A percentile compares a stretch with the other conserved stretches of the same genome.
Evolutionary conservation across 2,113 vertebrate species (phyloP).

Genomic region (Furnarius figulus): DNA sequence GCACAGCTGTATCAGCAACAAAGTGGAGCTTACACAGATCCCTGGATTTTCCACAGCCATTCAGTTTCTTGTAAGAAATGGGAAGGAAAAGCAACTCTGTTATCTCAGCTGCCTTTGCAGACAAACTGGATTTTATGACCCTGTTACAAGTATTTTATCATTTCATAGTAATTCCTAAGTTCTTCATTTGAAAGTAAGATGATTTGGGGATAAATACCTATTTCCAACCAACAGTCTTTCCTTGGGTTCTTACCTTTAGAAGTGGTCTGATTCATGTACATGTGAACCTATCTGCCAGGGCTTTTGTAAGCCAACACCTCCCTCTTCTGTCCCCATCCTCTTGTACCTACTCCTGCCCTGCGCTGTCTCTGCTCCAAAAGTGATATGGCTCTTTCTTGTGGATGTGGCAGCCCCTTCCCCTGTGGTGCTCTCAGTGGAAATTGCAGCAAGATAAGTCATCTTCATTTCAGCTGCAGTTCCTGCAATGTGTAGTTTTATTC

Average conservation of each 20-base stretch:
- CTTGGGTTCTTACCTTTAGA: neutral
- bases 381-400: rapidly evolving
- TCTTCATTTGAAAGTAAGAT: neutral
- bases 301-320: neutral
- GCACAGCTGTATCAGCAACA: neutral
- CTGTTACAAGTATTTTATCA: neutral
- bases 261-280: neutral
- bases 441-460: neutral
- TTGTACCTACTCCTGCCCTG: neutral
- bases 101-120: neutral
- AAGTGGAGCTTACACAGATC: neutral
- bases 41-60: neutral
- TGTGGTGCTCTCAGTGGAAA: neutral
- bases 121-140: neutral
- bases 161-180: neutral
- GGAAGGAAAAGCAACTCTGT: neutral
- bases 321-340: neutral
- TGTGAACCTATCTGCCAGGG: neutral
- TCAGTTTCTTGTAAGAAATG: neutral
- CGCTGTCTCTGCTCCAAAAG: neutral
- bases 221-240: neutral
- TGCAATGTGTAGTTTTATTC: neutral
- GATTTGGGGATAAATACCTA: neutral
- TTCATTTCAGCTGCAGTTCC: neutral
- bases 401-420: neutral